phyloP scores from a whole-genome alignment of 2,797 vertebrate species.

The Micrastur ruficollis region DNA sequence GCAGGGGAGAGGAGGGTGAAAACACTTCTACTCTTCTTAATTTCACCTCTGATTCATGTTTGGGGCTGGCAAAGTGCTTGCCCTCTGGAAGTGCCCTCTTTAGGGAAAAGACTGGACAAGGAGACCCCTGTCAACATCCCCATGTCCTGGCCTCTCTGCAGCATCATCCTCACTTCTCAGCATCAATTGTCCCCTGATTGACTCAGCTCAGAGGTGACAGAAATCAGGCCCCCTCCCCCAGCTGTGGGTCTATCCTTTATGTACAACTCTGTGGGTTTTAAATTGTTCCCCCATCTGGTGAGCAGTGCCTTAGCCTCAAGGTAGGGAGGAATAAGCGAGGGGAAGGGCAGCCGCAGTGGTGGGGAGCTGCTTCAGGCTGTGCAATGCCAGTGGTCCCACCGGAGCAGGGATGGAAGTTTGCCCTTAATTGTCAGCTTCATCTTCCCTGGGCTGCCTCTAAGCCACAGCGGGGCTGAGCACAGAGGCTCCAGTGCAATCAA shows the following conservation, averaged over 20 bases:
- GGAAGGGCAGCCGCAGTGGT: neutral
- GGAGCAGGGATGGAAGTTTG: neutral
- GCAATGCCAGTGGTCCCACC: neutral
- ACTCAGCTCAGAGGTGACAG: neutral
- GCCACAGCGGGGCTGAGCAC: neutral
- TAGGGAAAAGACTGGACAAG: neutral
- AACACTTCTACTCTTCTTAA: neutral
- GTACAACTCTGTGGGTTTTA: neutral
- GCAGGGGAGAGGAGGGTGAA: neutral
- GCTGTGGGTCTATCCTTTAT: neutral
- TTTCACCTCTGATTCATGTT: no score
- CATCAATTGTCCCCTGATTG: no score
- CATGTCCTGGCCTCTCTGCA: neutral
- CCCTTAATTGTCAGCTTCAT: fast-evolving
- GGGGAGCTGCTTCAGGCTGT: neutral
- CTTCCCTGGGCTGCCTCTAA: neutral
- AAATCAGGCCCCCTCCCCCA: neutral
- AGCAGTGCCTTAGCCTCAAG: neutral
- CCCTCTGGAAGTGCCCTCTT: neutral
- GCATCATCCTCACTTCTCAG: neutral
- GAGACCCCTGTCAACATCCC: neutral
- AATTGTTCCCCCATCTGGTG: fast-evolving
- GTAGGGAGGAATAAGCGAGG: no score
- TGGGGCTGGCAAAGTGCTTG: neutral
- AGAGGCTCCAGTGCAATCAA: neutral